Base-by-base conservation (phyloP, 1,140 invertebrate species). In the Anoplophora glabripennis region DNA sequence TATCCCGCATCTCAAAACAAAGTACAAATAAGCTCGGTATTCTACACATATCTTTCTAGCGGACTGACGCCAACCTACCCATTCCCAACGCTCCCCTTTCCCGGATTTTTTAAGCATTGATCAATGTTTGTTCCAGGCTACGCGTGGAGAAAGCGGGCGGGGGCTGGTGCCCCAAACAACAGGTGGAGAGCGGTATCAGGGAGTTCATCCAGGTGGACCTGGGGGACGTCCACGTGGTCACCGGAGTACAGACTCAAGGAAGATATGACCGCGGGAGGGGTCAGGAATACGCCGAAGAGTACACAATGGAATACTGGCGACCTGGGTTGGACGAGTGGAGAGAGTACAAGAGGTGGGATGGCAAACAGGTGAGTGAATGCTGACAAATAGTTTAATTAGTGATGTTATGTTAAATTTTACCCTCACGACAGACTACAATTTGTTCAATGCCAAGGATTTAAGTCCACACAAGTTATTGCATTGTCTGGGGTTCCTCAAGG, bases 141-240 rank as follows among this genome's bases (percentile, higher is more conserved):
- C 81, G 87, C 12, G 80, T 81, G 18, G 89, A 93, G 71, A 78
- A 78, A 42, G 83, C 83, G n/a, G 88, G 89, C 7, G 91, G 90
- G 15, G 90, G 88, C 0, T 93, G 90, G 90, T 93, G 90, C 78
- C 90, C 90, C 0, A 83, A 84, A 66, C 78, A 78, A 48, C 84
- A 85, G 67, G 85, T 93, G 57, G 84, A 84, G 64, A 76, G 78
- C 47, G 83, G 83, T 15, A 78, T 83, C 12, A 79, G 84, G 14
- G 90, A 93, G 72, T 93, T 85, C 74, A 72, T 92, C n/a, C 82
- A 92, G 77, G 84, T 93, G 44, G 85, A 90, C 69, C 78, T 93
- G n/a, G 75, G 76, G 1, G 74, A 75, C 14, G 76, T 85, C 34
- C 83, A 84, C 66, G 79, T 90, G 46, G 80, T 93, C 61, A 89